Evolutionary conservation across 2,113 vertebrate genomes (phyloP).

Genomic region (Boulengeromyrus knoepffleri): DNA sequence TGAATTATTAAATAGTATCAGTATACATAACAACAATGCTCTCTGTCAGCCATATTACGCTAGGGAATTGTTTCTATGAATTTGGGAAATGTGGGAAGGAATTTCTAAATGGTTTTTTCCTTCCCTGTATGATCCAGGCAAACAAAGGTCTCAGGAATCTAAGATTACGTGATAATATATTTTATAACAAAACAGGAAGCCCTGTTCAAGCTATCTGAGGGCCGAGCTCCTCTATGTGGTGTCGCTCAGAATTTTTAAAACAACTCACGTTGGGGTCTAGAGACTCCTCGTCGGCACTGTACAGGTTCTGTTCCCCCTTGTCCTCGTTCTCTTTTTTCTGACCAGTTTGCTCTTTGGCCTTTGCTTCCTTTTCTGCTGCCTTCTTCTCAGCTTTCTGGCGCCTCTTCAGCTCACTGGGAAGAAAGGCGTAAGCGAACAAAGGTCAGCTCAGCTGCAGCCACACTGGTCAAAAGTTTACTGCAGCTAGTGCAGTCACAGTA

Average conservation of each 20-base stretch:
- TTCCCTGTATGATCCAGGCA: neutral
- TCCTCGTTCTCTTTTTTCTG: slow-evolving; percentile 53
- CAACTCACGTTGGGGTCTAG: slow-evolving; percentile 86
- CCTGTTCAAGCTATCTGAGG: neutral
- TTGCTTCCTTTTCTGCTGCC: slow-evolving; percentile 82
- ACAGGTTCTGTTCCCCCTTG: slow-evolving; percentile 41
- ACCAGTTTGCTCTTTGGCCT: slow-evolving; percentile 69
- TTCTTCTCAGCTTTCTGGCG: slow-evolving; percentile 92
- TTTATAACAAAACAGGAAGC: neutral
- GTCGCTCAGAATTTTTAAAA: neutral
- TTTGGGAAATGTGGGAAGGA: neutral
- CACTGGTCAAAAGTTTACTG: neutral
- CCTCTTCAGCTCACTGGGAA: slow-evolving; percentile 83
- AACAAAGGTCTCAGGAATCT: neutral
- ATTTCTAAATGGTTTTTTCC: neutral
- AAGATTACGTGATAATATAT: neutral
- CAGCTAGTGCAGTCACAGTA: neutral
- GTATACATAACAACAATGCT: neutral
- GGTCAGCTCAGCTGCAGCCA: neutral
- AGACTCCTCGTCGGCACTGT: slow-evolving; percentile 74
- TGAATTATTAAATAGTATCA: too few species aligned
- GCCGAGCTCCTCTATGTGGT: neutral
- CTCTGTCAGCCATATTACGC: neutral
- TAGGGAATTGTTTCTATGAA: neutral
- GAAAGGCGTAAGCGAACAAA: neutral